Evolutionary conservation across 1,140 invertebrate genomes (phyloP).

Genomic region (Zaprionus tsacasi): DNA sequence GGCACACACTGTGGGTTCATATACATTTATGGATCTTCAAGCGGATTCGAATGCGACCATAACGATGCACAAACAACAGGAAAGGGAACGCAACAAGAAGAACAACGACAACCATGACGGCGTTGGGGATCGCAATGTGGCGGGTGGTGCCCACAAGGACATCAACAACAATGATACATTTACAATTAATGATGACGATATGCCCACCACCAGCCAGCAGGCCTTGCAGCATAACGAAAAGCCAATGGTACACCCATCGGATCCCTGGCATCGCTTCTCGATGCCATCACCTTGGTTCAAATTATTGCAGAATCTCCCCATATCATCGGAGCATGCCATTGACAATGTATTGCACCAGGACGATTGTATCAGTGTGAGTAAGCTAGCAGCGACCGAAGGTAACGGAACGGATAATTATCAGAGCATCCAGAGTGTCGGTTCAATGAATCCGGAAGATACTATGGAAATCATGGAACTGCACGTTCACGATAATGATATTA

Average conservation of each 20-base stretch:
- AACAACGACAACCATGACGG: not conserved
- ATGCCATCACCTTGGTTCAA: slow-evolving; percentile 32
- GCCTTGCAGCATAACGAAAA: not conserved
- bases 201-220: slow-evolving; percentile 31
- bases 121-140: not conserved
- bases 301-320: slow-evolving; percentile 3
- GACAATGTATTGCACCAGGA: not conserved
- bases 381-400: not conserved
- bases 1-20: not conserved
- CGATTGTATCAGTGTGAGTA: not conserved
- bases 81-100: too few relatives aligned
- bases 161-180: not conserved
- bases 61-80: not conserved
- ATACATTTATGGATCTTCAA: not conserved
- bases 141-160: not conserved
- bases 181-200: slow-evolving; percentile 4
- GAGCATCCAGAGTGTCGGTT: slow-evolving; percentile 14
- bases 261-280: slow-evolving; percentile 38
- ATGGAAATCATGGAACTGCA: slow-evolving; percentile 29
- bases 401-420: slow-evolving; percentile 10
- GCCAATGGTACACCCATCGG: not conserved
- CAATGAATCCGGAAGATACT: slow-evolving; percentile 36
- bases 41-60: not conserved
- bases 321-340: too few relatives aligned
- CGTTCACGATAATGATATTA: not conserved